A percentile compares a stretch with the other conserved stretches of the same genome.
These are phyloP conservation scores for Paratrypauchen microcephalus DNA, from an alignment of 2,797 vertebrate genomes.

Conservation along the genomic window DNA sequence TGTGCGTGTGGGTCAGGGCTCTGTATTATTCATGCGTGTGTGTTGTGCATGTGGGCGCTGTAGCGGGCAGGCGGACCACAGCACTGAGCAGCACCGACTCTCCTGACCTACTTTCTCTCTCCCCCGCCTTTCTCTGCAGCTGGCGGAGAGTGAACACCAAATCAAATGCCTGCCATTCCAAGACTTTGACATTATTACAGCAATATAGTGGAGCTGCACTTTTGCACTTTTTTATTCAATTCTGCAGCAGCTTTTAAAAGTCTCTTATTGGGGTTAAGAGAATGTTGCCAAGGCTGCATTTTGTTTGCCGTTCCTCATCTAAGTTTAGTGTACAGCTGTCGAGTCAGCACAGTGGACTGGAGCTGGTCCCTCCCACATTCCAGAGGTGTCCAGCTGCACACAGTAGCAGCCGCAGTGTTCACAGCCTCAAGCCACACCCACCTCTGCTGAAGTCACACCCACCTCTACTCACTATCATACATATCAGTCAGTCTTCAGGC, in stretches of 20 bases:
- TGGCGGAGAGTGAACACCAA: conserved; percentile 57
- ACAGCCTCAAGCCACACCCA: conserved; percentile 45
- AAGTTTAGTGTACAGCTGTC: conserved; percentile 32
- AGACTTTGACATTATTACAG: conserved; percentile 48
- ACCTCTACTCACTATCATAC: conserved; percentile 30
- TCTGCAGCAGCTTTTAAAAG: conserved; percentile 30
- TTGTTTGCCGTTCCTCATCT: conserved; percentile 19
- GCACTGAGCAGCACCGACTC: conserved; percentile 57
- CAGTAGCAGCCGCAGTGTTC: conserved; percentile 46
- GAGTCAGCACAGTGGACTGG: conserved; percentile 61
- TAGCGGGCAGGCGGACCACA: conserved; percentile 34
- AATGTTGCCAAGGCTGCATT: conserved; percentile 21
- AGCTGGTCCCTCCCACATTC: conserved; percentile 50
- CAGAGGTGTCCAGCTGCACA: conserved; percentile 37
- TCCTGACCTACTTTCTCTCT: conserved; percentile 77
- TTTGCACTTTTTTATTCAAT: conserved; percentile 34
- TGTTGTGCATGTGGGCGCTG: conserved; percentile 31
- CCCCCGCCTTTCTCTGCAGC: conserved; percentile 67
- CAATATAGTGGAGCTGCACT: conserved; percentile 44
- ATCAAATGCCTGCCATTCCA: conserved; percentile 71
- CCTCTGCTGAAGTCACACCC: conserved; percentile 26
- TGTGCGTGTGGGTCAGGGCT: conserved; percentile 20
- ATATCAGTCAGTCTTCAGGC: conserved; percentile 14
- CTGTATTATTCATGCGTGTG: conserved; percentile 45
- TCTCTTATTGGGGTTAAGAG: conserved; percentile 28